Conservation (phyloP, 37 sponge, comb jelly and placozoan species). For the Ianthella basta region DNA sequence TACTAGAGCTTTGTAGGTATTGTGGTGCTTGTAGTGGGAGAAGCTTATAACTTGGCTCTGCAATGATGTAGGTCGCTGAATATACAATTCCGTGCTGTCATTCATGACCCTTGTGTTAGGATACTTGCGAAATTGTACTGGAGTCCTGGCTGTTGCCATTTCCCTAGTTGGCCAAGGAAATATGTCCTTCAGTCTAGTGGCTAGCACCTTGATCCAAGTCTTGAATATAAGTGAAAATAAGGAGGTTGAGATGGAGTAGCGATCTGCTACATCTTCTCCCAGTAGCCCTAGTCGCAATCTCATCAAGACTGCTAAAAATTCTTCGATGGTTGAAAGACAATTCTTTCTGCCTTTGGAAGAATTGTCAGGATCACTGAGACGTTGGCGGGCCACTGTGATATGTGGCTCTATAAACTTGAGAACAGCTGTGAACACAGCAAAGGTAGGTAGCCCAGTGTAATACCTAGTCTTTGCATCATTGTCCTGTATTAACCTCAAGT, state of each 20-base stretch:
- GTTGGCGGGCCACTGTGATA: background rate
- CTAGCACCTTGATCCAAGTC: background rate
- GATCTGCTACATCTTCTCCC: slow-evolving; percentile 14
- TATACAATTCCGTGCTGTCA: background rate
- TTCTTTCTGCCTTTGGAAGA: background rate
- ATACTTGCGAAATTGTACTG: background rate
- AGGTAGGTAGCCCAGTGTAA: no score
- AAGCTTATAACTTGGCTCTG: background rate
- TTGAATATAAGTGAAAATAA: background rate
- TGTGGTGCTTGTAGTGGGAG: background rate
- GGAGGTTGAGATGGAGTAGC: background rate
- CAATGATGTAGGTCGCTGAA: background rate
- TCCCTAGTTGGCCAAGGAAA: slow-evolving; percentile 3
- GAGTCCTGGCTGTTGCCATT: background rate
- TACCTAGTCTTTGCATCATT: no score
- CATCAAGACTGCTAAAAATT: background rate
- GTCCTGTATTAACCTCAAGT: no score
- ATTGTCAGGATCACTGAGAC: no score
- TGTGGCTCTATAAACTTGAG: background rate
- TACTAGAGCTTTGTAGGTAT: background rate
- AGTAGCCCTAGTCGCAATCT: background rate
- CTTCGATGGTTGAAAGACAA: background rate
- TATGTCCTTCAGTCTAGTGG: background rate
- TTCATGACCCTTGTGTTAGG: background rate
- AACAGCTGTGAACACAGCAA: background rate